phyloP scores from a whole-genome alignment of 1,140 invertebrate species.

The Carposina sasakii region DNA sequence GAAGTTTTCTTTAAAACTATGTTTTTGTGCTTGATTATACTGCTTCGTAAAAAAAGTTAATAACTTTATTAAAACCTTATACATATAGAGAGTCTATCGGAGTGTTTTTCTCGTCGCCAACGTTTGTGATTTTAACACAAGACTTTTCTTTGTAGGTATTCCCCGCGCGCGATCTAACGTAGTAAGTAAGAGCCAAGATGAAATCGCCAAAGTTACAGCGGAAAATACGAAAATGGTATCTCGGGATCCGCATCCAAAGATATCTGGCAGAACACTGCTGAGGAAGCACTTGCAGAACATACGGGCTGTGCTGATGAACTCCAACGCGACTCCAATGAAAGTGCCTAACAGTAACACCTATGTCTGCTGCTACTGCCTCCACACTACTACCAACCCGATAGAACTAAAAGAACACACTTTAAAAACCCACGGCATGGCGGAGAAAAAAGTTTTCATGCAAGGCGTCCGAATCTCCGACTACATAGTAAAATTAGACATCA shows the following conservation, averaged over 20 bases:
- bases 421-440: neutral
- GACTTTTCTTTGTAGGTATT: conserved; percentile 23
- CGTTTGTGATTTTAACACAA: too few relatives aligned
- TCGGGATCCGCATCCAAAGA: neutral
- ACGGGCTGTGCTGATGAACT: conserved; percentile 24
- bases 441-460: neutral
- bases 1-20: too few relatives aligned
- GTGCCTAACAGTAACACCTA: conserved; percentile 25
- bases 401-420: conserved; percentile 30
- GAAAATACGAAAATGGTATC: neutral
- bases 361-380: conserved; percentile 32
- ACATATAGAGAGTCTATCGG: too few relatives aligned
- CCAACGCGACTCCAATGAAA: conserved; percentile 45
- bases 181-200: too few relatives aligned
- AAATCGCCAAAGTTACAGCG: neutral
- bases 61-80: too few relatives aligned
- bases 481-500: conserved; percentile 10
- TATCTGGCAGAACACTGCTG: conserved; percentile 7
- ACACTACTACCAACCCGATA: conserved; percentile 20
- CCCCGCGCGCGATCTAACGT: too few relatives aligned
- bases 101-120: too few relatives aligned
- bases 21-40: too few relatives aligned
- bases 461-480: neutral
- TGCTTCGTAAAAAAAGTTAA: too few relatives aligned
- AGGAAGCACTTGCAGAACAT: conserved; percentile 33